Evolutionary conservation across 2,888 invertebrate genomes (phyloP).

Genomic region (Encarsia formosa): DNA sequence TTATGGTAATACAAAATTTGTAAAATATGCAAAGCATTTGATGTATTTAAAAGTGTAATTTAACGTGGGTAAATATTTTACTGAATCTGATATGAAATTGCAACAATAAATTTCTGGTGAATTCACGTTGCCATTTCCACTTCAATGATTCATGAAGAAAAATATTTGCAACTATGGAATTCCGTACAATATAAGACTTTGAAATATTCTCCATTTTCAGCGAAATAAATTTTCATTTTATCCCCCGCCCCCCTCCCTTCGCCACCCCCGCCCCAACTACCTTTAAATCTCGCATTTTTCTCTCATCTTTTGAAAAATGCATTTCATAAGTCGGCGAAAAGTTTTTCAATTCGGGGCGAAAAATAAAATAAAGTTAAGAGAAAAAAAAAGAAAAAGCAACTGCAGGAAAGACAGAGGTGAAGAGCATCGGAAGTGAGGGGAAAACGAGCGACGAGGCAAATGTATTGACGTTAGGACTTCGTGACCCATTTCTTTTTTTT

Average conservation of each 20-base stretch:
- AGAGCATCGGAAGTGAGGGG: no score
- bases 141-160: slow-evolving; percentile 28
- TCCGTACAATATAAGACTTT: slow-evolving; percentile 26
- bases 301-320: slow-evolving; percentile 27
- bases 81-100: slow-evolving; percentile 23
- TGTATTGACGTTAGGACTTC: slow-evolving; percentile 18
- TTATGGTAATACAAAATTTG: no score
- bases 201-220: slow-evolving; percentile 27
- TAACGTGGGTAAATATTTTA: slow-evolving; percentile 22
- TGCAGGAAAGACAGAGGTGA: not conserved
- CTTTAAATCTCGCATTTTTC: slow-evolving; percentile 24
- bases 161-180: slow-evolving; percentile 28
- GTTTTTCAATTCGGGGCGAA: slow-evolving; percentile 22
- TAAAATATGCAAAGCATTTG: slow-evolving; percentile 8
- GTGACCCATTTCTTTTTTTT: slow-evolving; percentile 24
- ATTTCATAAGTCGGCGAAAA: slow-evolving; percentile 26
- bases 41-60: slow-evolving; percentile 14
- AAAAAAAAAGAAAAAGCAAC: slow-evolving; percentile 1
- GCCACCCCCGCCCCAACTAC: not conserved
- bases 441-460: slow-evolving; percentile 5
- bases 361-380: slow-evolving; percentile 14
- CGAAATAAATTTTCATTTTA: slow-evolving; percentile 27
- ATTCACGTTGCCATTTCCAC: slow-evolving; percentile 24
- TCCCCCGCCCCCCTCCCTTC: slow-evolving; percentile 4
- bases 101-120: slow-evolving; percentile 25